phyloP scores from a whole-genome alignment of 2,888 invertebrate genomes.

The Drosophila borborema region DNA sequence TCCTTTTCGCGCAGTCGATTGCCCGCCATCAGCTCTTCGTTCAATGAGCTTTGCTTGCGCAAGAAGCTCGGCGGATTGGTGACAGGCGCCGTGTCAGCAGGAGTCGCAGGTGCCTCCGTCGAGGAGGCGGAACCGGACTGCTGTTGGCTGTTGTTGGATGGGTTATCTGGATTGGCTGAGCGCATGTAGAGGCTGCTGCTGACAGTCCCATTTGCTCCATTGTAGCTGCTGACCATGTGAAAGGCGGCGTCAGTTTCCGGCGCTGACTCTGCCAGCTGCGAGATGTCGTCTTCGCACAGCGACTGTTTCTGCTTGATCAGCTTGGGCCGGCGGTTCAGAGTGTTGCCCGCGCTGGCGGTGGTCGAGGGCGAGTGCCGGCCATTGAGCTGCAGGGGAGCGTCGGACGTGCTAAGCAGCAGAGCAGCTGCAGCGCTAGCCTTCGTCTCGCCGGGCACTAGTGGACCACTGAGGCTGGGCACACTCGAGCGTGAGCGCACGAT shows the following conservation, averaged over 20 bases:
- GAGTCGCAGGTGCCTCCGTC: slow-evolving; percentile 26
- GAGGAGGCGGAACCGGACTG: slow-evolving; percentile 15
- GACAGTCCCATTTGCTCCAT: slow-evolving; percentile 74
- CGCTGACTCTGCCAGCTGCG: slow-evolving; percentile 11
- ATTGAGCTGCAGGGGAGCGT: slow-evolving; percentile 52
- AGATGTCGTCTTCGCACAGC: slow-evolving; percentile 87
- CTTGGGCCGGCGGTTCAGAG: slow-evolving; percentile 86
- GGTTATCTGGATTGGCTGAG: not conserved
- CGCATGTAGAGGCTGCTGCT: slow-evolving; percentile 72
- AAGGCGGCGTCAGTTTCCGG: slow-evolving; percentile 53
- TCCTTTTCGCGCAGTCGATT: slow-evolving; percentile 94
- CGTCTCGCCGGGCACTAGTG: slow-evolving; percentile 63
- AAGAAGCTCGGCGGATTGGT: slow-evolving; percentile 76
- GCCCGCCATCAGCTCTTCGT: slow-evolving; percentile 95
- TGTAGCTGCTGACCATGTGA: slow-evolving; percentile 81
- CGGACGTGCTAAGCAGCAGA: slow-evolving; percentile 50
- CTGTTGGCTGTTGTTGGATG: not conserved
- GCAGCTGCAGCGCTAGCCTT: slow-evolving; percentile 53
- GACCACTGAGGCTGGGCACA: slow-evolving; percentile 88
- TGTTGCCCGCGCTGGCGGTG: slow-evolving; percentile 65
- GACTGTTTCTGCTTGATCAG: slow-evolving; percentile 95
- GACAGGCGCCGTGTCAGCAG: slow-evolving; percentile 16
- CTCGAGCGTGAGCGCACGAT: slow-evolving; percentile 91
- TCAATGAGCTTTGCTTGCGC: slow-evolving; percentile 93
- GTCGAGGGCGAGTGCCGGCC: slow-evolving; percentile 70